These are phyloP conservation scores for Natrix natrix DNA, from an alignment of 2,797 vertebrate species.

Conservation along the genomic window DNA sequence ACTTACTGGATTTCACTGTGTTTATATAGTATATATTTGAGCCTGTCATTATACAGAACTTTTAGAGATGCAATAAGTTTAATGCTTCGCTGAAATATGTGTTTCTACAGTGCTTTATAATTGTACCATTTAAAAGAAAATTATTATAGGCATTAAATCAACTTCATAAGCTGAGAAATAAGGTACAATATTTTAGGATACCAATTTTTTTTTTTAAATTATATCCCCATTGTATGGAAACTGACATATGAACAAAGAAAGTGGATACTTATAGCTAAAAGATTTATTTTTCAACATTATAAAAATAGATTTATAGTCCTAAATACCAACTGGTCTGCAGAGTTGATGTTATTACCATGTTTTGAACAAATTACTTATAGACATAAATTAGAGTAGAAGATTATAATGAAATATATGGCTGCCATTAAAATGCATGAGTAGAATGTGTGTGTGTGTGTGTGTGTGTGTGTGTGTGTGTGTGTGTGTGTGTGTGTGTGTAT, in stretches of 20 bases:
- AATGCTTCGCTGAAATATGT: background rate
- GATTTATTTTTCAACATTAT: background rate
- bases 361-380: background rate
- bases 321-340: background rate
- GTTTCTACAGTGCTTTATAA: background rate
- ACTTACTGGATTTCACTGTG: background rate
- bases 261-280: background rate
- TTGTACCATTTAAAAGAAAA: background rate
- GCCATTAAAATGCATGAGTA: background rate
- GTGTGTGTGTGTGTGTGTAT: background rate
- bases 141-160: background rate
- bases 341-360: background rate
- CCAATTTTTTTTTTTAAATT: background rate
- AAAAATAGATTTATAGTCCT: background rate
- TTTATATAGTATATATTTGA: background rate
- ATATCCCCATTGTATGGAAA: background rate
- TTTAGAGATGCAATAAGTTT: background rate
- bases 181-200: background rate
- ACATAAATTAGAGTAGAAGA: background rate
- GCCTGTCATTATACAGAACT: background rate
- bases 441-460: background rate
- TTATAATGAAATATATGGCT: background rate
- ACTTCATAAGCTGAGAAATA: background rate
- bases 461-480: background rate
- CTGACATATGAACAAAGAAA: background rate